Conservation (phyloP, 2,888 invertebrate species). For the Amphipoea oculea region DNA sequence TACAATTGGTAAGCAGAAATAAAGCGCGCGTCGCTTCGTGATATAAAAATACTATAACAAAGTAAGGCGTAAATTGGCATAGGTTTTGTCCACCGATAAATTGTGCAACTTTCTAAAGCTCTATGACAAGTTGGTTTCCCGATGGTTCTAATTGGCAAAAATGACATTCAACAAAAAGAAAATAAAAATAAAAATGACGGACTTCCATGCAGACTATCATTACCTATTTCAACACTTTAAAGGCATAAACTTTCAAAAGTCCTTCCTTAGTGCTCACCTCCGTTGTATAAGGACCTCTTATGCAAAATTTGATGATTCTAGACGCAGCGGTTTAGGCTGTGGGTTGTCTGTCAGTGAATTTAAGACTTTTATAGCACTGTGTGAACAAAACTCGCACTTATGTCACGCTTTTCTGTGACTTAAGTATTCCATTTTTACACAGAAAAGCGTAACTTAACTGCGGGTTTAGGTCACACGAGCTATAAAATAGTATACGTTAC, state of each 20-base stretch:
- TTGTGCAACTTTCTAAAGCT: background rate
- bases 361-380: background rate
- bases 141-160: background rate
- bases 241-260: background rate
- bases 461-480: too few relatives aligned
- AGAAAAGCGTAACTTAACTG: too few relatives aligned
- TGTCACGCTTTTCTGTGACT: too few relatives aligned
- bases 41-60: background rate
- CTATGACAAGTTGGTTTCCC: background rate
- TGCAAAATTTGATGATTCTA: background rate
- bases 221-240: background rate
- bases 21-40: too few relatives aligned
- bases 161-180: too few relatives aligned
- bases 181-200: background rate
- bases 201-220: background rate
- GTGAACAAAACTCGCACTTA: too few relatives aligned
- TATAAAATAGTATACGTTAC: too few relatives aligned
- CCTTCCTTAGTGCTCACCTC: background rate
- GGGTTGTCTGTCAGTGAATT: background rate
- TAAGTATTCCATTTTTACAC: too few relatives aligned
- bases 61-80: background rate
- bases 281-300: background rate
- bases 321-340: too few relatives aligned
- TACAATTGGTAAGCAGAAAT: too few relatives aligned
- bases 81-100: background rate